phyloP scores from a whole-genome alignment of 2,797 vertebrate genomes.

The Sebastes umbrosus region DNA sequence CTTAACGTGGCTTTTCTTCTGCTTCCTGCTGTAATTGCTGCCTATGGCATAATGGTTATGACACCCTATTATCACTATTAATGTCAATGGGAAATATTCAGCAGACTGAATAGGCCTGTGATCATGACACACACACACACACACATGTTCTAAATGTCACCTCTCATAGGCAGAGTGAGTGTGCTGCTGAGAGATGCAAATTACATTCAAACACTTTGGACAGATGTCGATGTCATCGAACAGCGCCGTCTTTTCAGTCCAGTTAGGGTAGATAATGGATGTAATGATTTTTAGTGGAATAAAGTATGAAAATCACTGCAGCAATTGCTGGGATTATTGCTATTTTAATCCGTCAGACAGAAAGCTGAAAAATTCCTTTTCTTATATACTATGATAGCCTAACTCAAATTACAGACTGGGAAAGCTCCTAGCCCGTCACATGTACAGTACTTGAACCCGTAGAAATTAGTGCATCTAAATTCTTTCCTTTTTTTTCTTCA shows the following conservation, averaged over 20 bases:
- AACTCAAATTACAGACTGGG: too few species aligned
- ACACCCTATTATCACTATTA: constrained; percentile 6
- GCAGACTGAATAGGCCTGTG: constrained; percentile 6
- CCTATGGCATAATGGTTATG: not conserved
- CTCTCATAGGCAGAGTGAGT: not conserved
- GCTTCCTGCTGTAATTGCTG: not conserved
- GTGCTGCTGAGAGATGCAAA: not conserved
- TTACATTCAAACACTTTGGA: constrained; percentile 9
- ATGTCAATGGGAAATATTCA: constrained; percentile 12
- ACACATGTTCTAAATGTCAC: not conserved
- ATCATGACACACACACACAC: constrained; percentile 1
- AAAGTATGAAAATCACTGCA: constrained; percentile 1
- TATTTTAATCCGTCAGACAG: not conserved
- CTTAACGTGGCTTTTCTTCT: not conserved
- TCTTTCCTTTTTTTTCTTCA: too few species aligned
- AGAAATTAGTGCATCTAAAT: too few species aligned
- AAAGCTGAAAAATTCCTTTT: not conserved
- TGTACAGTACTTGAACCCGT: too few species aligned
- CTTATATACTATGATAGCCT: too few species aligned
- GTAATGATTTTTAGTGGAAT: not conserved
- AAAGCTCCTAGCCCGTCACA: too few species aligned
- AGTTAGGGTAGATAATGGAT: not conserved
- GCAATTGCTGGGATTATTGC: not conserved
- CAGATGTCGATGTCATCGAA: constrained; percentile 12
- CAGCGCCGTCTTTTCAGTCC: not conserved